Base-by-base conservation (phyloP, 2,888 invertebrate genomes). In the Zygogramma bicolorata region DNA sequence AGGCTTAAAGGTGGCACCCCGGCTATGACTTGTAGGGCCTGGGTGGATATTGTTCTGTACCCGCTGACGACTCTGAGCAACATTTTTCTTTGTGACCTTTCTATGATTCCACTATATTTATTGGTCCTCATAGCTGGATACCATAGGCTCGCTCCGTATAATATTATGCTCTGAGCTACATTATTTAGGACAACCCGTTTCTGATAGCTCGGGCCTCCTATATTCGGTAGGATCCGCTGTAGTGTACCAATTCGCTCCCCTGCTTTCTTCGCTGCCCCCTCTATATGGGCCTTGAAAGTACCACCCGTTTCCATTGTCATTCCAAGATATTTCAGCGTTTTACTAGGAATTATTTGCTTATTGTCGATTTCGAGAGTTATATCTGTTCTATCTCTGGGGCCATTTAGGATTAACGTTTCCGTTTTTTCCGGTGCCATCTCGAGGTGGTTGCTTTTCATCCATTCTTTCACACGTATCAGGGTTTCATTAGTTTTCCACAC, bases 391-490 rank as follows among this genome's bases (percentile, higher is more conserved):
- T 0, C 22, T 40, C 65, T 46, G 6, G 25, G 53, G 20, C 58
- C 25, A 29, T 15, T 40, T 5, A 66, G 59, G 0, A 73, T 18
- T 2, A 70, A 31, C 27, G 31, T 60, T 59, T 70, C 72, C 59
- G 76, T 60, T 70, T 73, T 72, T 74, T 84, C 65, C 76, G 85
- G 68, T 85, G 86, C 72, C 83, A 84, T 20, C 78, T 83, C 69
- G 82, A 81, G 34, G 81, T 83, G 18, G 3, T 59, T 53, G 7
- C 18, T 22, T 10, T 20, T n/a, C 57, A 73, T 7, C 73, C 70
- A 73, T 29, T 18, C 42, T 5, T 25, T 15, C 1, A 73, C 49
- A 5, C 27, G 31, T 34, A 34, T 34, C 34, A 34, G 27, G 10
- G 34, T 18, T 5, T 13, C 40, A 49, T 70, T 66, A 18, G 13